Base-by-base conservation (phyloP, 2,797 vertebrate species). In the Gallinago solitaria region DNA sequence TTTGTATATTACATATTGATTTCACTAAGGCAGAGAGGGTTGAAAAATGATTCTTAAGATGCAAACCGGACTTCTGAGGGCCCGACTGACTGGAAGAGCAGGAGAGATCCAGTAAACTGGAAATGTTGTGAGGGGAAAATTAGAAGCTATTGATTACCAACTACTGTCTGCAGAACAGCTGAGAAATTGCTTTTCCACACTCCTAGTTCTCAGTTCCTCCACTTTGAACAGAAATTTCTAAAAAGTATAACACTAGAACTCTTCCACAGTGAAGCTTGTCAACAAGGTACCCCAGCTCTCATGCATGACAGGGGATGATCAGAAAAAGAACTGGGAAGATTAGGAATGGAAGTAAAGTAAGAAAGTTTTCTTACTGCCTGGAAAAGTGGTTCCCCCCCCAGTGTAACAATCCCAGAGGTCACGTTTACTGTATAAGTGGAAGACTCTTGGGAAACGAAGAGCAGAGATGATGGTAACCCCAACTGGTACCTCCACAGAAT, bases 361-460 rank as follows among this genome's bases (percentile, higher is more conserved):
- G 47, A 47, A 47, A 47, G 21, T 47, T 23, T 23, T 13, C 47
- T 47, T 47, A 47, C 47, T 47, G 20, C 47, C 3, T 20, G 74
- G 56, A 16, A 24, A 73, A 37, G 24, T 0, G 11, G 6, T 25
- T 23, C 1, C 3, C 8, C 3, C 56, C 41, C 41, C 5, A 6
- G 21, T 0, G 35, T 63, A 41, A 3, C 2, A 28, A 64, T 12
- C 16, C 39, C 65, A 5, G 10, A 16, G 8, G 8, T 1, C 1
- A 3, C 0, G 0, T 9, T 11, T 4, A 3, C 4, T 4, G 27
- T 1, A 3, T 2, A 20, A 4, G 3, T 8, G 10, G 25, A 39
- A 57, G 33, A 28, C 1, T 14, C 18, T 13, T 1, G 35, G 32
- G 51, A 35, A 59, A 35, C 21, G 32, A 53, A 53, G 30, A 32